These are phyloP conservation scores for Acrocephalus scirpaceus DNA, from an alignment of 2,797 vertebrate genomes.

Conservation along the genomic window DNA sequence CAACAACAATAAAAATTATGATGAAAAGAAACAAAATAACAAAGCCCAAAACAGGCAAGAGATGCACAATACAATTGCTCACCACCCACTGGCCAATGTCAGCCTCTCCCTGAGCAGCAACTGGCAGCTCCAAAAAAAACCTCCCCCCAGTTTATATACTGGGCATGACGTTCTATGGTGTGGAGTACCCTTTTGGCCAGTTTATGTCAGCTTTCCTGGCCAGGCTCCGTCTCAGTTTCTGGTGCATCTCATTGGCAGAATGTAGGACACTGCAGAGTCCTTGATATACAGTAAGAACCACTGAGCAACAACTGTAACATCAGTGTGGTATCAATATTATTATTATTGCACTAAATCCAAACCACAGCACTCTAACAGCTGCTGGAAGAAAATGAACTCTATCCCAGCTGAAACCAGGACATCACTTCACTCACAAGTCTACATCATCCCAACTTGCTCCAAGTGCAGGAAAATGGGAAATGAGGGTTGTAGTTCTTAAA, in stretches of 20 bases:
- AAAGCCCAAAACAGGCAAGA: background rate
- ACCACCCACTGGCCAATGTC: too few relatives aligned
- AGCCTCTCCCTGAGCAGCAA: background rate
- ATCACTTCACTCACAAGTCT: background rate
- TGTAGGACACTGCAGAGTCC: background rate
- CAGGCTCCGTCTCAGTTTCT: background rate
- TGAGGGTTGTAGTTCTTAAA: background rate
- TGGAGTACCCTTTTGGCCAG: background rate
- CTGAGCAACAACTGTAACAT: background rate
- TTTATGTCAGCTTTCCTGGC: background rate
- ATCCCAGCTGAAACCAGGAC: background rate
- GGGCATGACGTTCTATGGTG: background rate
- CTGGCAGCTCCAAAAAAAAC: too few relatives aligned
- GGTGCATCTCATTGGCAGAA: background rate
- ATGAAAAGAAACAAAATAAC: background rate
- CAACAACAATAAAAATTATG: background rate
- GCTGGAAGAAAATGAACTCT: background rate
- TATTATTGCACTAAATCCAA: background rate
- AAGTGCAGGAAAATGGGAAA: background rate
- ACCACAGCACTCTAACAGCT: background rate
- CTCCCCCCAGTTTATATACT: background rate
- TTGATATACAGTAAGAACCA: too few relatives aligned
- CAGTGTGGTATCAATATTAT: too few relatives aligned
- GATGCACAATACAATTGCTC: background rate
- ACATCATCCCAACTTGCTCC: fast-evolving